Evolutionary conservation across 1,140 invertebrate species (phyloP).

Genomic region (Zaprionus nigranus): DNA sequence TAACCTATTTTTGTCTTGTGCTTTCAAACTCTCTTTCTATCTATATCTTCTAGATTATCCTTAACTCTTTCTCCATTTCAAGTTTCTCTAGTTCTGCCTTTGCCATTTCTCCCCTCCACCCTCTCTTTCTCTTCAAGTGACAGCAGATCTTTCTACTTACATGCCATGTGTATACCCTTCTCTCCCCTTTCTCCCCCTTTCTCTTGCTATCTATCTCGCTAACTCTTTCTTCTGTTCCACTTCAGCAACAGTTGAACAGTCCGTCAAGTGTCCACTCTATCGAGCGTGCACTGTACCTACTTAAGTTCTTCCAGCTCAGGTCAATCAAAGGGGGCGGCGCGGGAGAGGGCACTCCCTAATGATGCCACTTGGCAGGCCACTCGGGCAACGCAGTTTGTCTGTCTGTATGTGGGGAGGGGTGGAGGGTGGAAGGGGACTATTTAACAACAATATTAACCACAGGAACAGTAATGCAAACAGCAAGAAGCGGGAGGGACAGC

Average conservation of each 20-base stretch:
- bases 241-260: neutral
- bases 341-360: neutral
- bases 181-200: neutral
- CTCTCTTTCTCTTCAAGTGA: neutral
- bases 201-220: neutral
- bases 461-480: slow-evolving; percentile 9
- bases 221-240: neutral
- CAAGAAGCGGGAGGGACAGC: neutral
- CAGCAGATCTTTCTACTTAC: too few relatives aligned
- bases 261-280: neutral
- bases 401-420: neutral
- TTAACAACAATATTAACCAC: slow-evolving; percentile 4
- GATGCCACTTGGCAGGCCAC: slow-evolving; percentile 8
- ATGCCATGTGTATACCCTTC: neutral
- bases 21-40: too few relatives aligned
- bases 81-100: neutral
- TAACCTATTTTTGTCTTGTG: too few relatives aligned
- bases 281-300: neutral
- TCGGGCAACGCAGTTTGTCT: neutral
- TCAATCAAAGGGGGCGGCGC: neutral
- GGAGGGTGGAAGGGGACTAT: neutral
- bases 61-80: neutral
- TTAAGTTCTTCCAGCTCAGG: neutral
- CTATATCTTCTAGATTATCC: neutral
- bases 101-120: neutral